These are phyloP conservation scores for Callaeas wilsoni DNA, from an alignment of 2,113 vertebrate genomes.

Conservation along the genomic window DNA sequence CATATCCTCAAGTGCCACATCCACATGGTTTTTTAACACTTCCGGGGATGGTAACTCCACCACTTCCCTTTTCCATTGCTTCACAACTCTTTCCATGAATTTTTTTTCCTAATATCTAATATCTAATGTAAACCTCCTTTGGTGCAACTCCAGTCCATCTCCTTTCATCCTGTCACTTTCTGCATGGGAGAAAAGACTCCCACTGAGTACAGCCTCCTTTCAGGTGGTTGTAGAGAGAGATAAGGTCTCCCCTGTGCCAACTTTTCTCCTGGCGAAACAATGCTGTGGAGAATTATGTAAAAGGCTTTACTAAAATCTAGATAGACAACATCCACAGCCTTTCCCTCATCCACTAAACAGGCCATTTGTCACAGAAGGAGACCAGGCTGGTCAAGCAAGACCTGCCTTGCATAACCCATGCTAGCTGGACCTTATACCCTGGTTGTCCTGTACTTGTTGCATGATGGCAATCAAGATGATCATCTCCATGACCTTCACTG, in stretches of 20 bases:
- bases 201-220: neutral
- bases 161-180: neutral
- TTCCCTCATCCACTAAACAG: neutral
- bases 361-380: neutral
- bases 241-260: neutral
- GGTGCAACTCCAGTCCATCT: neutral
- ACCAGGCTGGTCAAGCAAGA: neutral
- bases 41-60: neutral
- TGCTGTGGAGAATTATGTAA: neutral
- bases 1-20: neutral
- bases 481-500: neutral
- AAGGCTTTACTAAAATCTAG: neutral
- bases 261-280: neutral
- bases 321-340: neutral
- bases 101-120: neutral
- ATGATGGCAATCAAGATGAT: neutral
- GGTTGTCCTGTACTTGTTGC: neutral
- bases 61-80: neutral
- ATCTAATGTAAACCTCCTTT: neutral
- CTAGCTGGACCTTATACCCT: neutral
- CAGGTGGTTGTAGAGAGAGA: neutral
- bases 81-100: neutral
- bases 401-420: neutral
- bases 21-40: neutral
- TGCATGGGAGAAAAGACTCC: neutral